Percentiles rank a stretch among this genome's conserved stretches.
These are phyloP conservation scores for Crocodylus rhombifer DNA, from an alignment of 2,797 vertebrate genomes.

Conservation along the genomic window DNA sequence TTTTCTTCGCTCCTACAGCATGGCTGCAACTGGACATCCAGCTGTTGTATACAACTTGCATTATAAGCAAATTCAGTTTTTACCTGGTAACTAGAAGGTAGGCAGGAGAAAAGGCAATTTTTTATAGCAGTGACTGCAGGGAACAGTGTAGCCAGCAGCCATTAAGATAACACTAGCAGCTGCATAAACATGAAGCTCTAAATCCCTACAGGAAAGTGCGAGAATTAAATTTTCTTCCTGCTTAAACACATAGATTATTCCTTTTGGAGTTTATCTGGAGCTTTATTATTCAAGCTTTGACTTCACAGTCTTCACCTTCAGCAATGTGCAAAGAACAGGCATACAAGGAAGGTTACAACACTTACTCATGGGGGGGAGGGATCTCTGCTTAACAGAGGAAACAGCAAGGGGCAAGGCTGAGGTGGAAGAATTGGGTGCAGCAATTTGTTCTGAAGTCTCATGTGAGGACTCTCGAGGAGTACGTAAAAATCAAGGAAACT, in stretches of 20 bases:
- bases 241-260: not conserved
- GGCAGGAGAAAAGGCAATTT: not conserved
- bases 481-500: constrained; percentile 27
- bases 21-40: not conserved
- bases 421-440: not conserved
- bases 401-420: constrained; percentile 1
- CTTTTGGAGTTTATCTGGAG: constrained; percentile 49
- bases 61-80: not conserved
- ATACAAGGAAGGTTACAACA: constrained; percentile 60
- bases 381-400: not conserved
- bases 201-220: not conserved
- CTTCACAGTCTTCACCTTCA: constrained; percentile 76
- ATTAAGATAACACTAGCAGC: not conserved
- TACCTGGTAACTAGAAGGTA: not conserved
- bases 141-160: not conserved
- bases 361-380: constrained; percentile 36
- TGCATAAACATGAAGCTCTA: not conserved
- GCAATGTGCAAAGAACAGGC: constrained; percentile 71
- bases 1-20: not conserved
- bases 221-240: not conserved
- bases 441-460: constrained; percentile 46
- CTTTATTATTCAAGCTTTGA: constrained; percentile 82
- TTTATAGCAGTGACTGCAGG: not conserved
- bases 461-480: not conserved
- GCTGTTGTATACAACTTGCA: not conserved